A percentile compares a stretch with the other conserved stretches of the same genome.
Evolutionary conservation across 2,888 invertebrate species (phyloP).

Genomic region (Drosophila nr. perissopoda): DNA sequence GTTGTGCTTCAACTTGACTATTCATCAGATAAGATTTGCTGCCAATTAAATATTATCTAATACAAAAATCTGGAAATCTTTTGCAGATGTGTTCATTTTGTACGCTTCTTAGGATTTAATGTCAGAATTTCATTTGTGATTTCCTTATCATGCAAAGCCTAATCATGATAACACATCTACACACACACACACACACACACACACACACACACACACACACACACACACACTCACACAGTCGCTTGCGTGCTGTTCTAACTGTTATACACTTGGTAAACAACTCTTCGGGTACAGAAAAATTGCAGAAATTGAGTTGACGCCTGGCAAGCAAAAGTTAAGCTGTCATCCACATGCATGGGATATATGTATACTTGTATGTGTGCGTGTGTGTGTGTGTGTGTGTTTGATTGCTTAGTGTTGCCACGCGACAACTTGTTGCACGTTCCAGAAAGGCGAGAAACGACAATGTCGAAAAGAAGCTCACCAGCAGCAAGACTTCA

Average conservation of each 20-base stretch:
- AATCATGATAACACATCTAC: neutral
- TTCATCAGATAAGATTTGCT: neutral
- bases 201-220: too few species aligned
- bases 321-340: conserved; percentile 71
- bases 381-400: conserved; percentile 15
- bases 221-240: neutral
- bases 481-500: conserved; percentile 4
- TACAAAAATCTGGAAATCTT: neutral
- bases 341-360: conserved; percentile 60
- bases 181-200: neutral
- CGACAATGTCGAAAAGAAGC: conserved; percentile 25
- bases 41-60: neutral
- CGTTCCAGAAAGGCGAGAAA: conserved; percentile 41
- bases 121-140: neutral
- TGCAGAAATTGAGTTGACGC: conserved; percentile 75
- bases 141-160: conserved; percentile 11
- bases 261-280: conserved; percentile 53
- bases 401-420: conserved; percentile 64
- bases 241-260: conserved; percentile 17
- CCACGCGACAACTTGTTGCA: conserved; percentile 79
- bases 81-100: neutral
- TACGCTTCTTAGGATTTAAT: neutral
- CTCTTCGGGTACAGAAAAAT: conserved; percentile 27
- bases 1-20: neutral
- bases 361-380: conserved; percentile 18